phyloP scores from a whole-genome alignment of 2,888 invertebrate species.

The Plutella xylostella region DNA sequence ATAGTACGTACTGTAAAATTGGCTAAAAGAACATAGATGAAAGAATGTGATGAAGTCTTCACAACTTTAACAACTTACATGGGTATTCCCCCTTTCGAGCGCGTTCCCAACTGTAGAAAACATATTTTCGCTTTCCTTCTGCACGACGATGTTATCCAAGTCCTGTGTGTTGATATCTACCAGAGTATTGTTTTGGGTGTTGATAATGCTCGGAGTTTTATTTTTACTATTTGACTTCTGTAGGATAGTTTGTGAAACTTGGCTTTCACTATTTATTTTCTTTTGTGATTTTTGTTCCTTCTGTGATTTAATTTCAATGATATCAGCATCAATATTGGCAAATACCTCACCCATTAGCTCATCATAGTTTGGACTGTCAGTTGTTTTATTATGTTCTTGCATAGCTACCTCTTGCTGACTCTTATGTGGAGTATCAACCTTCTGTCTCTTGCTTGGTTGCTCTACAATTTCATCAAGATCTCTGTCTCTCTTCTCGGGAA shows the following conservation, averaged over 20 bases:
- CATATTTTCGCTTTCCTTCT: slow-evolving; percentile 49
- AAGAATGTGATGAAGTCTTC: too few relatives aligned
- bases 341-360: slow-evolving; percentile 47
- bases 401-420: not conserved
- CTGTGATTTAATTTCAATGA: too few relatives aligned
- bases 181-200: not conserved
- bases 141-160: slow-evolving; percentile 6
- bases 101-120: slow-evolving; percentile 39
- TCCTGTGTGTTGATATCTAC: not conserved
- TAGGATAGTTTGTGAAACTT: not conserved
- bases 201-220: not conserved
- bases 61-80: slow-evolving; percentile 23
- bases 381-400: not conserved
- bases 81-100: slow-evolving; percentile 16
- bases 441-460: not conserved
- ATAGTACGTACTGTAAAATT: too few relatives aligned
- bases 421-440: not conserved
- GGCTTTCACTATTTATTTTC: not conserved
- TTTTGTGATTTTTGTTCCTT: slow-evolving; percentile 6
- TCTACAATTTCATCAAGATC: slow-evolving; percentile 20
- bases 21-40: too few relatives aligned
- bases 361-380: slow-evolving; percentile 48
- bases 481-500: slow-evolving; percentile 34
- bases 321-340: slow-evolving; percentile 54
- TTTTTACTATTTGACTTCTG: not conserved